Evolutionary conservation across 2,797 vertebrate genomes (phyloP).

Genomic region (Salarias fasciatus): DNA sequence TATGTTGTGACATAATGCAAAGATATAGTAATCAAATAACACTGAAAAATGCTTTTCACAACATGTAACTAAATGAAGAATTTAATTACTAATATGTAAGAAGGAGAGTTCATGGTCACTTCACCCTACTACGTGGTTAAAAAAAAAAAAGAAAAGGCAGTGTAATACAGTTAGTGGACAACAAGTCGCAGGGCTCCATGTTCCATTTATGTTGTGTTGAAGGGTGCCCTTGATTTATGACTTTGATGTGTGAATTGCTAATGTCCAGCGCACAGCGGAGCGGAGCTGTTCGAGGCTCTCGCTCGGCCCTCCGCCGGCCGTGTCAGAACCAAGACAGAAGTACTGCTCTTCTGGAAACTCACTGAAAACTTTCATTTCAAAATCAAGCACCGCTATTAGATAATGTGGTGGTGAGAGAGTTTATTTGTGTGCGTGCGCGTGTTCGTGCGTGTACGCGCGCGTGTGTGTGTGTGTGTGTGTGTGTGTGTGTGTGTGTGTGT

Average conservation of each 20-base stretch:
- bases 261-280: slow-evolving; percentile 54
- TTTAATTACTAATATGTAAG: too few relatives aligned
- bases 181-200: slow-evolving; percentile 46
- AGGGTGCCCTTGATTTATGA: slow-evolving; percentile 72
- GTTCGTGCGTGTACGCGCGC: slow-evolving; percentile 23
- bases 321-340: slow-evolving; percentile 54
- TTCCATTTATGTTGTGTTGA: slow-evolving; percentile 59
- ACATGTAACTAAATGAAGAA: too few relatives aligned
- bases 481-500: slow-evolving; percentile 24
- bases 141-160: slow-evolving; percentile 37
- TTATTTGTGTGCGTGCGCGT: slow-evolving; percentile 13
- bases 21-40: too few relatives aligned
- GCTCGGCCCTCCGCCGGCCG: slow-evolving; percentile 48
- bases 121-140: slow-evolving; percentile 21
- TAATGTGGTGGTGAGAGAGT: slow-evolving; percentile 33
- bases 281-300: slow-evolving; percentile 39
- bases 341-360: slow-evolving; percentile 45
- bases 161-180: slow-evolving; percentile 48
- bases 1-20: too few relatives aligned
- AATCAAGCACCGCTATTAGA: slow-evolving; percentile 44
- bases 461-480: slow-evolving; percentile 14
- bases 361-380: slow-evolving; percentile 37
- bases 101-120: slow-evolving; percentile 17
- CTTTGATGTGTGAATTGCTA: slow-evolving; percentile 68
- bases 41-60: too few relatives aligned